phyloP scores from a whole-genome alignment of 1,140 invertebrate genomes.

The Rhagoletis zephyria region DNA sequence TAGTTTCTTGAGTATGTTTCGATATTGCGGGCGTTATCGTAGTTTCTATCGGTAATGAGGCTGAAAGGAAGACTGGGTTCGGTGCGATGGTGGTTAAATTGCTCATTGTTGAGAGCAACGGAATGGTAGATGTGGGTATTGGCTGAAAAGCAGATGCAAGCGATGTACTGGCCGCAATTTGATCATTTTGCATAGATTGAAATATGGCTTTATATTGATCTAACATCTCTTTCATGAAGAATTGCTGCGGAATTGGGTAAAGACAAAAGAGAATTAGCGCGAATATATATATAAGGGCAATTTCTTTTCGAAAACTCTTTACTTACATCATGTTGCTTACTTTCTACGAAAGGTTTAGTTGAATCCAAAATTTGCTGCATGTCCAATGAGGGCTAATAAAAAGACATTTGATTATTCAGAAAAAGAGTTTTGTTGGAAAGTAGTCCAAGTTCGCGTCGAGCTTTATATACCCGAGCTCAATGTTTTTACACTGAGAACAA shows the following conservation, averaged over 20 bases:
- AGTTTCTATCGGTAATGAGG: conserved; percentile 43
- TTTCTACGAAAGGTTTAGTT: neutral
- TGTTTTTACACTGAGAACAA: too few species aligned
- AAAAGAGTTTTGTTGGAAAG: too few species aligned
- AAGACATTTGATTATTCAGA: too few species aligned
- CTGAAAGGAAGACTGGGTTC: neutral
- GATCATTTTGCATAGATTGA: conserved; percentile 1
- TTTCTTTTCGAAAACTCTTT: neutral
- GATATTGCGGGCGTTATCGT: conserved; percentile 45
- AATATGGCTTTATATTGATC: conserved; percentile 19
- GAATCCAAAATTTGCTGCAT: neutral
- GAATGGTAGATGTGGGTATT: neutral
- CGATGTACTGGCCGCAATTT: neutral
- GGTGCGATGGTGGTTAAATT: neutral
- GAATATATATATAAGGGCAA: too few species aligned
- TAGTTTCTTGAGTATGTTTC: conserved; percentile 3
- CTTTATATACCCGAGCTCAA: too few species aligned
- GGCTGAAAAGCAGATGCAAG: neutral
- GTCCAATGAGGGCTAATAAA: conserved; percentile 17
- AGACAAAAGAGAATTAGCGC: too few species aligned
- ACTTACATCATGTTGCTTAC: neutral
- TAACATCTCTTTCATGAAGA: conserved; percentile 3
- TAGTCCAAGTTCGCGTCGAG: too few species aligned
- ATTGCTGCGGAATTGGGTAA: neutral
- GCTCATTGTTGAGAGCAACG: neutral